Evolutionary conservation across 1,140 invertebrate species (phyloP).

Genomic region (Drosophila bocki): DNA sequence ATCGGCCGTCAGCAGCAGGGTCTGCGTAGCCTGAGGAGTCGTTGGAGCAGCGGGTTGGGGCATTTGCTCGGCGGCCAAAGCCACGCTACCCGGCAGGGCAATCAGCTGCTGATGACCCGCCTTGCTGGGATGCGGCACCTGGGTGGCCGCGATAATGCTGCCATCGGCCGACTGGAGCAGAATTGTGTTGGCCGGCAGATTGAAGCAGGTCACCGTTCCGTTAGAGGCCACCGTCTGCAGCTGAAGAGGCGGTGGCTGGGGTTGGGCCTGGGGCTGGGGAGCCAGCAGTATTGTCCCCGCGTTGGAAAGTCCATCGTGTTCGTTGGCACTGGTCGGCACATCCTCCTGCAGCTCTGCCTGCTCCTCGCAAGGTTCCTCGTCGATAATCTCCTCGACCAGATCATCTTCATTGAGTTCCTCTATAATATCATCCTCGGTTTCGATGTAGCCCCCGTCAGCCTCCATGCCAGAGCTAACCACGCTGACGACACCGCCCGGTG

Average conservation of each 20-base stretch:
- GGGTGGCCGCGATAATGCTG: slow-evolving; percentile 73
- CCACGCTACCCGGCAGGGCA: slow-evolving; percentile 62
- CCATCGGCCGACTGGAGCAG: slow-evolving; percentile 75
- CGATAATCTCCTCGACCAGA: slow-evolving; percentile 77
- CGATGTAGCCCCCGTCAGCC: slow-evolving; percentile 37
- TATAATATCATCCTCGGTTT: slow-evolving; percentile 68
- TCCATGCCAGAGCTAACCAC: slow-evolving; percentile 34
- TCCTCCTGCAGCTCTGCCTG: slow-evolving; percentile 34
- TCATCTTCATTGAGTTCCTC: slow-evolving; percentile 78
- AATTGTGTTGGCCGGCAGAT: slow-evolving; percentile 78
- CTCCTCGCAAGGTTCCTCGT: slow-evolving; percentile 63
- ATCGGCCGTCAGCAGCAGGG: slow-evolving; percentile 72
- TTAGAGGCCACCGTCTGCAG: slow-evolving; percentile 79
- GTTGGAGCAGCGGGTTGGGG: slow-evolving; percentile 37
- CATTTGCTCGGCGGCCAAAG: slow-evolving; percentile 30
- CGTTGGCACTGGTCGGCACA: slow-evolving; percentile 20
- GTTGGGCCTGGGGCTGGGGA: slow-evolving; percentile 43
- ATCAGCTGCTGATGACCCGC: slow-evolving; percentile 76
- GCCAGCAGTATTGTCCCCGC: slow-evolving; percentile 38
- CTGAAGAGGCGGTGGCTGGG: slow-evolving; percentile 58
- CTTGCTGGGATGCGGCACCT: slow-evolving; percentile 71
- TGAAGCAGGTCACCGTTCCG: slow-evolving; percentile 79
- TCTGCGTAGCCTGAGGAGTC: slow-evolving; percentile 51
- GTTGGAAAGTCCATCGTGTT: slow-evolving; percentile 48
- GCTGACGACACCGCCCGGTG: slow-evolving; percentile 45